Percentiles rank a stretch among this genome's conserved stretches.
These are phyloP conservation scores for Gorsachius goisagi DNA, from an alignment of 2,113 vertebrate species.

Conservation along the genomic window DNA sequence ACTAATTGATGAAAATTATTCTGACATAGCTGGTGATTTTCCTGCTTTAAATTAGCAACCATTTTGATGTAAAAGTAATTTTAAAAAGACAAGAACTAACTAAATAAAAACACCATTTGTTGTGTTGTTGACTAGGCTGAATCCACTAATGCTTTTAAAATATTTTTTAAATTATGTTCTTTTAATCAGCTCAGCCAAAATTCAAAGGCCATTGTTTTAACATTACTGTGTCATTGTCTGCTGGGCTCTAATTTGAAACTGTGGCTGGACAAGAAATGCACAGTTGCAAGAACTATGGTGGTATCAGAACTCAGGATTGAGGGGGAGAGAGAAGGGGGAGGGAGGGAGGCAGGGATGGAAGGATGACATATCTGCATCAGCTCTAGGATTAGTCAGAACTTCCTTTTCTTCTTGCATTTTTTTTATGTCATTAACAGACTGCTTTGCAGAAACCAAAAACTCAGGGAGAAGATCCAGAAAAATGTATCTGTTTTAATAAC, in stretches of 20 bases:
- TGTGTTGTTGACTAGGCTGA: not conserved
- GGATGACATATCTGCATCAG: not conserved
- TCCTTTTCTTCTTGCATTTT: not conserved
- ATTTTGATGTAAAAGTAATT: not conserved
- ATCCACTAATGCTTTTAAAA: not conserved
- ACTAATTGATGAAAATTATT: conserved; percentile 48
- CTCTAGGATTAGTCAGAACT: not conserved
- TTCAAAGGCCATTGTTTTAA: not conserved
- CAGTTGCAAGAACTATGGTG: not conserved
- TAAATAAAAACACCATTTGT: conserved; percentile 1
- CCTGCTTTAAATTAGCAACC: not conserved
- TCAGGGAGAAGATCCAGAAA: not conserved
- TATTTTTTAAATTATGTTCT: not conserved
- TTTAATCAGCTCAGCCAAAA: not conserved
- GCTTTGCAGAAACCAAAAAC: not conserved
- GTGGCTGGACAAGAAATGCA: not conserved
- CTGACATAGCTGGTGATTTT: not conserved
- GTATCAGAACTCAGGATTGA: not conserved
- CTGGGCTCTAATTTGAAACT: not conserved
- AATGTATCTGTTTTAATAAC: not conserved
- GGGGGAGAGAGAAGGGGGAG: not conserved
- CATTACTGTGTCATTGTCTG: not conserved
- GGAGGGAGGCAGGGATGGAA: not conserved
- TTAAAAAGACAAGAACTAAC: not conserved
- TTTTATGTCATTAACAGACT: not conserved